Percentiles rank a stretch among this genome's conserved stretches.
Evolutionary conservation across 92 coral and sea anemone genomes (phyloP).

Genomic region (Heliopora coerulea): DNA sequence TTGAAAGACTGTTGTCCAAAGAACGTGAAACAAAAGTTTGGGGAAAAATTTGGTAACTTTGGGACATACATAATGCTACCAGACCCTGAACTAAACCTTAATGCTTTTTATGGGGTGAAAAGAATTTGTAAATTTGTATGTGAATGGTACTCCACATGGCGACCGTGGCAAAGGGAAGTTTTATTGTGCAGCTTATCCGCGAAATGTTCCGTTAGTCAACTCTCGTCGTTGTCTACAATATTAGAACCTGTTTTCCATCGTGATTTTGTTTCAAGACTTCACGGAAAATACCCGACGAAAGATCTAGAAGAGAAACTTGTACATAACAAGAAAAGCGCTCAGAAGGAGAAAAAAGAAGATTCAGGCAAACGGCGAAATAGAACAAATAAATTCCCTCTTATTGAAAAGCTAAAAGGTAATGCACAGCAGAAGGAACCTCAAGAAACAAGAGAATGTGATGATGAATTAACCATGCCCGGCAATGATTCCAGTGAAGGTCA

Average conservation of each 20-base stretch:
- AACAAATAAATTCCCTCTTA: background rate
- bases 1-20: background rate
- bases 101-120: slow-evolving; percentile 73
- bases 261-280: slow-evolving; percentile 80
- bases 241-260: slow-evolving; percentile 97
- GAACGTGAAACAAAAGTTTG: background rate
- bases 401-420: background rate
- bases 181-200: slow-evolving; percentile 86
- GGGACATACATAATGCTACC: slow-evolving; percentile 24
- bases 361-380: background rate
- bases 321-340: background rate
- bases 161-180: slow-evolving; percentile 90
- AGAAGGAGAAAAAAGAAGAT: background rate
- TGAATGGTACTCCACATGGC: slow-evolving; percentile 89
- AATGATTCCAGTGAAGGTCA: background rate
- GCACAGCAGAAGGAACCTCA: background rate
- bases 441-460: background rate
- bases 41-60: slow-evolving; percentile 38
- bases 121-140: slow-evolving; percentile 77
- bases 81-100: slow-evolving; percentile 50
- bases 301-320: slow-evolving; percentile 42
- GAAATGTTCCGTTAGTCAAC: slow-evolving; percentile 76
- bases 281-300: slow-evolving; percentile 76
- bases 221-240: slow-evolving; percentile 71
- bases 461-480: background rate